Evolutionary conservation across 2,888 invertebrate species (phyloP).

Genomic region (Drosophila meridiana): DNA sequence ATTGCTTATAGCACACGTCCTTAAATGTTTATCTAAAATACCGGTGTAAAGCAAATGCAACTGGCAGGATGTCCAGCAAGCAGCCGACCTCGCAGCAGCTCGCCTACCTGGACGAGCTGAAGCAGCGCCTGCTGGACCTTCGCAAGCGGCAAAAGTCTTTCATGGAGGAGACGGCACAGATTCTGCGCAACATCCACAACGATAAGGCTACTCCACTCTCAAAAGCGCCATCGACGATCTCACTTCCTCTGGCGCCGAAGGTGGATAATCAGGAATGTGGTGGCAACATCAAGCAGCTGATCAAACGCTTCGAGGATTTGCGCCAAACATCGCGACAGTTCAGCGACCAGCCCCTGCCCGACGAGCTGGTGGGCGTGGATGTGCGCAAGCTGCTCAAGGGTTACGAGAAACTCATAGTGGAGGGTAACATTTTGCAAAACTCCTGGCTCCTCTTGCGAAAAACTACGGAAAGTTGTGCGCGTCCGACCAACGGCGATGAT

Average conservation of each 20-base stretch:
- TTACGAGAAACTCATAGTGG: conserved; percentile 62
- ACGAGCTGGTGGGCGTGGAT: conserved; percentile 62
- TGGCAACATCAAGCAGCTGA: conserved; percentile 52
- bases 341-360: conserved; percentile 52
- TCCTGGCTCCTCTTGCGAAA: conserved; percentile 58
- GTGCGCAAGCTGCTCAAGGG: conserved; percentile 56
- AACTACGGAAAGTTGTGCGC: conserved; percentile 60
- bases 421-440: conserved; percentile 54
- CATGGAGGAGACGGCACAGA: conserved; percentile 60
- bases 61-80: conserved; percentile 45
- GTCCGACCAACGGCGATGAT: conserved; percentile 30
- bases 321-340: conserved; percentile 61
- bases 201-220: background rate
- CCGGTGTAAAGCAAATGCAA: conserved; percentile 43
- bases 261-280: background rate
- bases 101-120: conserved; percentile 68
- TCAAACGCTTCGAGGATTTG: conserved; percentile 62
- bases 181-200: conserved; percentile 45
- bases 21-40: conserved; percentile 35
- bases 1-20: conserved; percentile 16
- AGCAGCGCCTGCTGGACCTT: conserved; percentile 56
- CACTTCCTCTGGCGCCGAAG: background rate
- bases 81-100: conserved; percentile 59
- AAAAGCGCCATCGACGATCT: background rate
- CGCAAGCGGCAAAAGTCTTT: conserved; percentile 61